Evolutionary conservation across 2,888 invertebrate species (phyloP), one percentile per base, ranked within the genome.

Genomic region (Dascillus cervinus): DNA sequence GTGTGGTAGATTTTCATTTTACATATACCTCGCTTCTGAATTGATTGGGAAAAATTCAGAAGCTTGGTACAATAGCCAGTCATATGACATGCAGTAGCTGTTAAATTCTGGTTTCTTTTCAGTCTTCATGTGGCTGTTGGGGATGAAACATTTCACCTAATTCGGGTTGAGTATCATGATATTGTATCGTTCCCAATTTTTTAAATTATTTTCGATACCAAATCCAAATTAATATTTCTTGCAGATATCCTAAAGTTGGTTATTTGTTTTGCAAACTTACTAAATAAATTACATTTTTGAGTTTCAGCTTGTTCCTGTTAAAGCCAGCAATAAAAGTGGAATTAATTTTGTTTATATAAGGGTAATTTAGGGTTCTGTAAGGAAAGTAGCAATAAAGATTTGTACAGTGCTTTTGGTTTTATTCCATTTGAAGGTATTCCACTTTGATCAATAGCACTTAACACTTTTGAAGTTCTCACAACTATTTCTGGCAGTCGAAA

Each of bases 101-200:
- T 46, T 38, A 46, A 32, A 27, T 31, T 32, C 30, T 44, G 46
- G 39, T 53, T 44, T 52, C 41, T 36, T 52, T 56, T 54, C 52
- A 54, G 52, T 55, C 44, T 34, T 30, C 27, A 25, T 23, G 30
- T 37, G 34, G 38, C 31, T 32, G 32, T 31, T 26, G 25, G 29
- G 32, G 29, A 31, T 41, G 36, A 13, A 13, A 24, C 28, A 34
- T 37, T 28, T 35, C 29, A 37, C 39, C 40, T 34, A 29, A 33
- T 24, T n/a, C 35, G 46, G 50, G 47, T 37, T 50, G 29, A 50
- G 52, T 52, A 51, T 47, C 44, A 46, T n/a, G n/a, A n/a, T 46
- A 48, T 42, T 41, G 55, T 53, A 53, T 55, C 53, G 53, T 54
- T 52, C 53, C 50, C 39, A 39, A 28, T 41, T 31, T 44, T n/a